Conservation (phyloP, 2,797 vertebrate species). For the Lithobates pipiens region DNA sequence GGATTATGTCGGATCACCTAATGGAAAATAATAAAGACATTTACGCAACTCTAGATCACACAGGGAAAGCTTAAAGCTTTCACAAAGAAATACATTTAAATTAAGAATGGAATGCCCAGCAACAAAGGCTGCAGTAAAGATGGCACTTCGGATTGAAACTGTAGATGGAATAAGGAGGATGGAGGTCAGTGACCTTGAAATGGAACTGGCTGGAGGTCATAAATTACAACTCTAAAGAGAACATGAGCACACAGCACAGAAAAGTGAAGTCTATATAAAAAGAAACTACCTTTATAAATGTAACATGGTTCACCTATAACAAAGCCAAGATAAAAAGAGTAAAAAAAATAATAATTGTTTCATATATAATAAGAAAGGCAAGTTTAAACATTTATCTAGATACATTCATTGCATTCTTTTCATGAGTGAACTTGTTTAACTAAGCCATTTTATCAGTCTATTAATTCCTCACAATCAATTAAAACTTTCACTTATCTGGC, state of each 20-base stretch:
- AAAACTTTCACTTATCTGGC: no score
- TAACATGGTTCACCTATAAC: not conserved
- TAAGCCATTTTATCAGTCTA: no score
- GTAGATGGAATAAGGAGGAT: slow-evolving; percentile 14
- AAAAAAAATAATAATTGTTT: no score
- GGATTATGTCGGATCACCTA: slow-evolving; percentile 36
- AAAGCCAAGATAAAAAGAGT: not conserved
- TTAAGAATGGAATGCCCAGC: no score
- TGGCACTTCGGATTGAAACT: not conserved
- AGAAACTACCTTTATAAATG: not conserved
- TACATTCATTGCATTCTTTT: no score
- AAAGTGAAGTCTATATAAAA: not conserved
- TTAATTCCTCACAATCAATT: no score
- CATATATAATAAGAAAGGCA: no score
- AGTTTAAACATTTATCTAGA: no score
- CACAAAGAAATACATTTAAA: slow-evolving; percentile 5
- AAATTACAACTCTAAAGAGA: slow-evolving; percentile 6
- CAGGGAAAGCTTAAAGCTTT: not conserved
- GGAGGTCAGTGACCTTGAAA: slow-evolving; percentile 42
- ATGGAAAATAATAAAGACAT: slow-evolving; percentile 34
- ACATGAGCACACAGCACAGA: slow-evolving; percentile 1
- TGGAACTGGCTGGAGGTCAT: slow-evolving; percentile 15
- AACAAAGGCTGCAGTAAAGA: not conserved
- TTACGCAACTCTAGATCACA: not conserved
- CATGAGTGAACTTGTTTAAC: no score